A percentile compares a stretch with the other conserved stretches of the same genome.
phyloP scores from a whole-genome alignment of 2,113 vertebrate species.

The Gadus chalcogrammus region DNA sequence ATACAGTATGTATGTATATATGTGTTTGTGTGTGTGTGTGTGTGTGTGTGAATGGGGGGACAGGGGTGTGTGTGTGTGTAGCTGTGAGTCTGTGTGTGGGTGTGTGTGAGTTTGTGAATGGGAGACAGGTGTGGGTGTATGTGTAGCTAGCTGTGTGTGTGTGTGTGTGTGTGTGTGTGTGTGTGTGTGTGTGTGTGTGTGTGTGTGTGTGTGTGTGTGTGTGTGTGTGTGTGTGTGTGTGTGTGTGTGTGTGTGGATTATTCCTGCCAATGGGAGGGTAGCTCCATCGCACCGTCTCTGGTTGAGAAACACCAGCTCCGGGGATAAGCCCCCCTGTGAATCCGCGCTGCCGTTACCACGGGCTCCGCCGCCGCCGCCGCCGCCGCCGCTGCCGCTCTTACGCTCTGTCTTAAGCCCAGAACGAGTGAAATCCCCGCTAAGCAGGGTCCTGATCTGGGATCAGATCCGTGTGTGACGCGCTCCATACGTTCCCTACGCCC shows the following conservation, averaged over 20 bases:
- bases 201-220: background rate
- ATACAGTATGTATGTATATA: no score
- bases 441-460: slow-evolving; percentile 42
- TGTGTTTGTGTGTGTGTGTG: no score
- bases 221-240: background rate
- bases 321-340: slow-evolving; percentile 63
- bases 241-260: slow-evolving; percentile 33
- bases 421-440: slow-evolving; percentile 56
- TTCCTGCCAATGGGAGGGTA: slow-evolving; percentile 44
- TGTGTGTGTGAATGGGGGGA: background rate
- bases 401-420: slow-evolving; percentile 63
- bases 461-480: slow-evolving; percentile 44
- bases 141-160: background rate
- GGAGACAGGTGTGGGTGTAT: no score
- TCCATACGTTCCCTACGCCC: slow-evolving; percentile 1
- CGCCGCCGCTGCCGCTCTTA: slow-evolving; percentile 38
- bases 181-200: background rate
- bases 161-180: background rate
- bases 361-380: slow-evolving; percentile 5
- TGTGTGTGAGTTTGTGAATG: slow-evolving; percentile 1
- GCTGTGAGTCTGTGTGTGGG: background rate
- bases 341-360: slow-evolving; percentile 36
- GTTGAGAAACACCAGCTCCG: slow-evolving; percentile 58
- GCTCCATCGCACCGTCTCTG: slow-evolving; percentile 44
- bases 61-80: slow-evolving; percentile 31